phyloP scores from a whole-genome alignment of 1,140 invertebrate species.

The Lordiphosa clarofinis region DNA sequence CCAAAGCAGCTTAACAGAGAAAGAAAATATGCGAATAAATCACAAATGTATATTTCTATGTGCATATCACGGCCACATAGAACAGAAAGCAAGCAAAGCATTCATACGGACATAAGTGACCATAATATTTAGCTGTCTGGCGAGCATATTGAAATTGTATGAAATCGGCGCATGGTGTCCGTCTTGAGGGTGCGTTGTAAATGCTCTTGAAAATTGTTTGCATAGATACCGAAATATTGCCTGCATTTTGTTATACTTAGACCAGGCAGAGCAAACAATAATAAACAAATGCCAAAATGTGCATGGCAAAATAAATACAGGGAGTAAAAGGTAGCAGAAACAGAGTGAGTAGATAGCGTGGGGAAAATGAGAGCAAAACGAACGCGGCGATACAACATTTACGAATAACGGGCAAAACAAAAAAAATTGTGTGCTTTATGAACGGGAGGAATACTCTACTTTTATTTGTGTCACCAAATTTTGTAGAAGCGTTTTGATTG shows the following conservation, averaged over 20 bases:
- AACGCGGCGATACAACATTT: conserved; percentile 2
- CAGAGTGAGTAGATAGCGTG: neutral
- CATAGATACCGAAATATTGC: conserved; percentile 32
- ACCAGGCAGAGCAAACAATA: conserved; percentile 27
- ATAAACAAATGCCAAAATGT: conserved; percentile 36
- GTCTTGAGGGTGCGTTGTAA: conserved; percentile 12
- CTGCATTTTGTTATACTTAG: conserved; percentile 34
- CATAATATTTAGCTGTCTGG: conserved; percentile 29
- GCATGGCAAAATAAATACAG: conserved; percentile 3
- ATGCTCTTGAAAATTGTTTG: conserved; percentile 22
- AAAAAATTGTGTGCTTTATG: no score
- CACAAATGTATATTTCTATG: no score
- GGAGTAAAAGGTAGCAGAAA: neutral
- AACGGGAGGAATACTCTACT: no score
- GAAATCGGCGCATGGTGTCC: neutral
- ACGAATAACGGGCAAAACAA: neutral
- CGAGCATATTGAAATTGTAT: conserved; percentile 23
- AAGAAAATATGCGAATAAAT: conserved; percentile 47
- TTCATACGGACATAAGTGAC: conserved; percentile 2
- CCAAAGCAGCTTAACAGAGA: conserved; percentile 37
- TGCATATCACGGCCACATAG: conserved; percentile 27
- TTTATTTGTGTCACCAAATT: no score
- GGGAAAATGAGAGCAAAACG: conserved; percentile 1
- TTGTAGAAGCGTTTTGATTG: no score
- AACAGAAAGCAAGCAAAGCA: conserved; percentile 11